A percentile compares a stretch with the other conserved stretches of the same genome.
phyloP scores from a whole-genome alignment of 2,113 vertebrate genomes.

The Entomyzon cyanotis region DNA sequence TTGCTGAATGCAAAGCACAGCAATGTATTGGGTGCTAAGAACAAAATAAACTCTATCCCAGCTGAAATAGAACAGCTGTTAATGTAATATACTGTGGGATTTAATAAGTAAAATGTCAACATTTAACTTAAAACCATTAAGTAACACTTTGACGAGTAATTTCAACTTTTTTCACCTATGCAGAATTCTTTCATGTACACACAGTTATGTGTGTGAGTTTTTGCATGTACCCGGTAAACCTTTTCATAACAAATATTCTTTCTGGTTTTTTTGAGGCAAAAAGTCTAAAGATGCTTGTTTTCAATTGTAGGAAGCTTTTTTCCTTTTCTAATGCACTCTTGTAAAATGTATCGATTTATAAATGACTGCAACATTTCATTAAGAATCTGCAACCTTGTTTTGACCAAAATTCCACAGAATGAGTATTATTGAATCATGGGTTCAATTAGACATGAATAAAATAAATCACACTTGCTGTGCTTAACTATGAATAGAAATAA shows the following conservation, averaged over 20 bases:
- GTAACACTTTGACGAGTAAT: background rate
- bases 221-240: background rate
- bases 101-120: background rate
- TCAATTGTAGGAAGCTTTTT: background rate
- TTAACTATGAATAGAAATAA: background rate
- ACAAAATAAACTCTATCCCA: background rate
- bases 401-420: background rate
- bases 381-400: background rate
- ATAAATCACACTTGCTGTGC: background rate
- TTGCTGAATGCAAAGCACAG: background rate
- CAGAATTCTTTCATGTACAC: background rate
- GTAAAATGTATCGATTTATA: background rate
- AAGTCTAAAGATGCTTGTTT: background rate
- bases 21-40: background rate
- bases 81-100: background rate
- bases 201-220: accelerated
- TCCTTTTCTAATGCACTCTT: background rate
- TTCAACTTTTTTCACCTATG: background rate
- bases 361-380: background rate
- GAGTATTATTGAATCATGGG: background rate
- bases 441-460: background rate
- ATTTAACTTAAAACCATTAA: background rate
- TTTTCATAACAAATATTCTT: background rate
- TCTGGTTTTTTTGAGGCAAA: background rate
- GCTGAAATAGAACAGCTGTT: background rate